These are phyloP conservation scores for Pediacus dermestoides DNA, from an alignment of 2,888 invertebrate genomes.

Conservation along the genomic window DNA sequence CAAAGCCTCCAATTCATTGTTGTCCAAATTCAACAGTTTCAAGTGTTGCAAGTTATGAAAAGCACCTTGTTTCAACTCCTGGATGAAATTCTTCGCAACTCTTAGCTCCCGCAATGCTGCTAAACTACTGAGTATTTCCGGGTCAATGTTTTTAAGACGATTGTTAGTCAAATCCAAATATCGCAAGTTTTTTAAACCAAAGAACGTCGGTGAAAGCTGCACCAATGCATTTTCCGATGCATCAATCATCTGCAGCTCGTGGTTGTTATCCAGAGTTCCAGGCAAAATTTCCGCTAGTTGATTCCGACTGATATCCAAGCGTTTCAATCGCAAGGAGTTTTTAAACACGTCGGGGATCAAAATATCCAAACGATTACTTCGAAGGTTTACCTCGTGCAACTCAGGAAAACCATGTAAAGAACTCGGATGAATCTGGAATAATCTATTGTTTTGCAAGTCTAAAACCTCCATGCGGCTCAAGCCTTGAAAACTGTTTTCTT, in stretches of 20 bases:
- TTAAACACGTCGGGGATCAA: slow-evolving; percentile 67
- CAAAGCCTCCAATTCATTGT: slow-evolving; percentile 73
- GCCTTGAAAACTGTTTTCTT: slow-evolving; percentile 67
- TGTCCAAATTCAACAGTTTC: slow-evolving; percentile 73
- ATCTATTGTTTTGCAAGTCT: slow-evolving; percentile 71
- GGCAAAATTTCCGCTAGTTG: slow-evolving; percentile 66
- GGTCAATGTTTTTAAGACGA: slow-evolving; percentile 65
- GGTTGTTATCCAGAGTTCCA: slow-evolving; percentile 59
- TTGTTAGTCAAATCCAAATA: slow-evolving; percentile 76
- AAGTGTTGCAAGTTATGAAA: slow-evolving; percentile 69
- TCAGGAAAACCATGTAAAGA: slow-evolving; percentile 61
- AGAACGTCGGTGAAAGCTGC: slow-evolving; percentile 68
- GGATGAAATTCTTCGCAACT: slow-evolving; percentile 71
- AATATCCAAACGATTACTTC: slow-evolving; percentile 71
- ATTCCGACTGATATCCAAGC: slow-evolving; percentile 73
- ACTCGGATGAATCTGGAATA: slow-evolving; percentile 63
- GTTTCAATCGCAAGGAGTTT: slow-evolving; percentile 61
- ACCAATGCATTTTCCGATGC: slow-evolving; percentile 74
- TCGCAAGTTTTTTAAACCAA: slow-evolving; percentile 64
- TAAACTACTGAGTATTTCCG: slow-evolving; percentile 67
- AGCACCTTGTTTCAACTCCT: slow-evolving; percentile 65
- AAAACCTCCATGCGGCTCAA: slow-evolving; percentile 67
- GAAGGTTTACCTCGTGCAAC: slow-evolving; percentile 68
- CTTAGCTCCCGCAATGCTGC: slow-evolving; percentile 67
- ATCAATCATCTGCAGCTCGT: slow-evolving; percentile 69